Conservation (phyloP, 2,888 invertebrate species). For the Drosophila rubida region DNA sequence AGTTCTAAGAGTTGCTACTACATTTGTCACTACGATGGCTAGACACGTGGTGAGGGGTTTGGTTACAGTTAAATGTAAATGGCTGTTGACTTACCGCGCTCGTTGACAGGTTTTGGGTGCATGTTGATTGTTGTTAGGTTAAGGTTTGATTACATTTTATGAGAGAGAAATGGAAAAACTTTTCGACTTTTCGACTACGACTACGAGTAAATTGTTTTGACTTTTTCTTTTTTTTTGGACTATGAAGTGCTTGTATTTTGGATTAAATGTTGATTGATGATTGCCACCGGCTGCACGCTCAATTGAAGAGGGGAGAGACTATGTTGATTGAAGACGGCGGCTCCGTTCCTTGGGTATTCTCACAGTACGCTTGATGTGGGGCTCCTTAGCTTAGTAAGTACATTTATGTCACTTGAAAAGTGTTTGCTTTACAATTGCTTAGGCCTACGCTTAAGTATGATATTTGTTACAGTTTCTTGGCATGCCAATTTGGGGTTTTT, state of each 20-base stretch:
- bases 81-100: constrained; percentile 72
- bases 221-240: constrained; percentile 17
- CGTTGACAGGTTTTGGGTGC: constrained; percentile 64
- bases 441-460: constrained; percentile 28
- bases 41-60: constrained; percentile 40
- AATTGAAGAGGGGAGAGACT: not conserved
- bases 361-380: constrained; percentile 61
- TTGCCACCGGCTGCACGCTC: constrained; percentile 32
- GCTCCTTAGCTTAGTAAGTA: constrained; percentile 9
- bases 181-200: constrained; percentile 39
- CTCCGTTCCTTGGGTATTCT: constrained; percentile 33
- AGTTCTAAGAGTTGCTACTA: constrained; percentile 53
- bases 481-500: constrained; percentile 53
- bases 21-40: constrained; percentile 60
- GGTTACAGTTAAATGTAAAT: constrained; percentile 56
- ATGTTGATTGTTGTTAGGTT: constrained; percentile 66
- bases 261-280: constrained; percentile 70
- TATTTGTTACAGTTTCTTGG: constrained; percentile 17
- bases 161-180: constrained; percentile 33
- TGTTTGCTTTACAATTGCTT: constrained; percentile 72
- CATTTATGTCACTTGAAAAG: constrained; percentile 60
- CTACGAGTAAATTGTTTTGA: constrained; percentile 38
- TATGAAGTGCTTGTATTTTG: constrained; percentile 21
- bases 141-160: constrained; percentile 34
- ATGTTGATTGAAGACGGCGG: constrained; percentile 62